Evolutionary conservation across 2,888 invertebrate genomes (phyloP), one percentile per base, ranked within the genome.

Genomic region (Apotomis capreana): DNA sequence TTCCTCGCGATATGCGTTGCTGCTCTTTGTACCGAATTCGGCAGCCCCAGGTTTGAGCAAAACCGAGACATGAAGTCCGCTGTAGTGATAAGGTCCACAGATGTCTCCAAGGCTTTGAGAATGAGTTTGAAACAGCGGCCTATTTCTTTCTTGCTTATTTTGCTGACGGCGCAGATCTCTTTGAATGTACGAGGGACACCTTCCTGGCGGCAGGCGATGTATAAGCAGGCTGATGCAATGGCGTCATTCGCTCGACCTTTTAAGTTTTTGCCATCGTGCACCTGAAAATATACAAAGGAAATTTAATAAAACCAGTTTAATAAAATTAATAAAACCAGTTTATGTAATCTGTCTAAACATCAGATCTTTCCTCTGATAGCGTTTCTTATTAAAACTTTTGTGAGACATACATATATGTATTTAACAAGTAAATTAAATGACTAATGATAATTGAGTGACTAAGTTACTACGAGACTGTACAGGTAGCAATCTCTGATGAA

Each of bases 31-130:
- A 98, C 97, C 89, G 96, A 96, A 80, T 97, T 97, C 0, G 99
- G 97, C 63, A 98, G 84, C 54, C 96, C 96, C 78, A 99, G 94
- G 87, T 99, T 99, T 0, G 99, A 97, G 87, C 99, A 99, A 93
- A 99, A 99, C 78, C 98, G 95, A 40, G 98, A 99, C 99, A 99
- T 99, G 87, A 99, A 99, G 87, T 99, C 99, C 0, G 98, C 99
- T 0, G 99, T 99, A 0, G 99, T 99, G 73, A 99, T 99, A 71
- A 99, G 95, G 85, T 99, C 99, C 6, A 99, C 98, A 49, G 97
- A 99, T 0, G 99, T 99, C 87, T 99, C 98, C 67, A 99, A 92
- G 0, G 98, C 98, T 87, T 99, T 99, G 54, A 99, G 93, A 74
- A 99, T 99, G 57, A 99, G 90, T 84, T 99, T 99, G 90, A 99